Base-by-base conservation (phyloP, 2,113 vertebrate species). In the Ochotona curzoniae region DNA sequence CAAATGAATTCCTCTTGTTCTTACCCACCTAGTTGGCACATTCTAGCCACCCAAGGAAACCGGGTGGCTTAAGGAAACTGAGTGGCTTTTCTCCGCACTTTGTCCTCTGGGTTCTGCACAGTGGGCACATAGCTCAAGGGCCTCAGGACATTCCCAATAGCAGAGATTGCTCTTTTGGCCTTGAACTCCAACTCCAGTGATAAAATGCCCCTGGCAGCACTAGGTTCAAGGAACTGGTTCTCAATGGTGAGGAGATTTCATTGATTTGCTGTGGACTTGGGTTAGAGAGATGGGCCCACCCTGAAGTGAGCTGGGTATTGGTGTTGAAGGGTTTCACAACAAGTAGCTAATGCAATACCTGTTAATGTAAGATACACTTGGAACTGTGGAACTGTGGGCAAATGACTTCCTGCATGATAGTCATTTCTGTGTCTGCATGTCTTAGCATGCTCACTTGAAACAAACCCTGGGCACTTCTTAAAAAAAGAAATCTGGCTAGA, bases 31-130 rank as follows among this genome's bases (percentile, higher is more conserved):
- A 13, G 9, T 23, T 66, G 32, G 3, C 4, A 7, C 8, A 7
- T 73, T 74, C n/a, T 0, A 20, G 80, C 2, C 47, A 12, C 35
- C 15, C 5, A 8, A 14, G 67, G 32, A 63, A 25, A 28, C 20
- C 13, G 38, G 11, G 1, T 5, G 25, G 30, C n/a, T n/a, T n/a
- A n/a, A n/a, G 49, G 10, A 4, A 1, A 15, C 60, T 20, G 11
- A 10, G n/a, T 51, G 26, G 21, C 8, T 66, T 79, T 44, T 32
- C 7, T 26, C n/a, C 5, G 2, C 15, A 35, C 51, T 54, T 63
- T 15, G 17, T 35, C 14, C 35, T 32, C 60, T 2, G 17, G 71
- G 28, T 10, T 44, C 54, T 51, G 35, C 17, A 15, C 1, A 8
- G 51, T 54, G 51, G 51, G 26, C 47, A 12, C 20, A 23, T 1